A percentile compares a stretch with the other conserved stretches of the same genome.
Evolutionary conservation across 2,888 invertebrate species (phyloP).

Genomic region (Oscheius sp.): DNA sequence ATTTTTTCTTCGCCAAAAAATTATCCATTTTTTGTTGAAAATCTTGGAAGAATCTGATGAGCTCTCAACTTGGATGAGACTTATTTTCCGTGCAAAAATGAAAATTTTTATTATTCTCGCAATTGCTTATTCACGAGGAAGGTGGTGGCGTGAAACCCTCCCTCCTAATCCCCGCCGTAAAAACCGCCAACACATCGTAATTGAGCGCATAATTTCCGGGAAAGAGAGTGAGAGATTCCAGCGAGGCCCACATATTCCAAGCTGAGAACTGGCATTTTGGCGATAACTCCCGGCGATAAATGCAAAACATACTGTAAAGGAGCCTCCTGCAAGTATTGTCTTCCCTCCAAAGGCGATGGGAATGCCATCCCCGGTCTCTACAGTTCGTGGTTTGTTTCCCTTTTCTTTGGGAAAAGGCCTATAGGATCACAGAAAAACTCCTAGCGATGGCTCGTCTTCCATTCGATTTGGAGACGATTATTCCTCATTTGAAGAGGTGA

Average conservation of each 20-base stretch:
- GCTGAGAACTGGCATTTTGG: slow-evolving; percentile 48
- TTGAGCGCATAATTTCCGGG: background rate
- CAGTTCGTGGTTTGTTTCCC: slow-evolving; percentile 81
- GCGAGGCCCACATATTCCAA: slow-evolving; percentile 52
- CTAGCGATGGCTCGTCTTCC: slow-evolving; percentile 88
- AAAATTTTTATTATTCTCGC: too few species aligned
- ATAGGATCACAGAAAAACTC: slow-evolving; percentile 86
- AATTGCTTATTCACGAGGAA: too few species aligned
- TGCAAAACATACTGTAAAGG: slow-evolving; percentile 82
- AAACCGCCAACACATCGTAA: too few species aligned
- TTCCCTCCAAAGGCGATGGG: slow-evolving; percentile 71
- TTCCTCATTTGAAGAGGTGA: slow-evolving; percentile 81
- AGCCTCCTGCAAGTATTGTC: slow-evolving; percentile 81
- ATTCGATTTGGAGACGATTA: slow-evolving; percentile 80
- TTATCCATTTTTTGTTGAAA: too few species aligned
- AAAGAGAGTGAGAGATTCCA: slow-evolving; percentile 25
- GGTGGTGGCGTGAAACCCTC: too few species aligned
- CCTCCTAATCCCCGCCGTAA: background rate
- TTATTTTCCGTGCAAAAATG: too few species aligned
- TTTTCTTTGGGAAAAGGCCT: background rate
- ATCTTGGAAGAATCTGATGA: too few species aligned
- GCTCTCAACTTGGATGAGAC: too few species aligned
- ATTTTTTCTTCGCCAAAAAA: too few species aligned
- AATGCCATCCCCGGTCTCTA: slow-evolving; percentile 83
- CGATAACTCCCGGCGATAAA: slow-evolving; percentile 52